phyloP scores from a whole-genome alignment of 2,797 vertebrate species.

The Sebastes wilsoni region DNA sequence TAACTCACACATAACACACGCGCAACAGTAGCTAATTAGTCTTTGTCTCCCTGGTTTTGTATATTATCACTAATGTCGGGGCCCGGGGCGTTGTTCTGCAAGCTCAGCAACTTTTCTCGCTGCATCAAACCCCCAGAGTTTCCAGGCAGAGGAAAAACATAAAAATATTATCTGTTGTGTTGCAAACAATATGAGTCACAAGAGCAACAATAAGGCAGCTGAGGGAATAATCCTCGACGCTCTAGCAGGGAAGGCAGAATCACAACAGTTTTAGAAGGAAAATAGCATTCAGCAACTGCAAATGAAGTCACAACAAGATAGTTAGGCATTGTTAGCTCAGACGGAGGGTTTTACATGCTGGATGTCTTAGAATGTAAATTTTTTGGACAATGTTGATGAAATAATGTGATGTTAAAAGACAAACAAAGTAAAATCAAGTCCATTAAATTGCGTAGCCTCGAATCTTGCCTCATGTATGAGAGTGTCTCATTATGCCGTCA shows the following conservation, averaged over 20 bases:
- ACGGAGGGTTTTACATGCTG: not conserved
- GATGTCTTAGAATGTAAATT: not conserved
- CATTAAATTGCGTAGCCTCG: not conserved
- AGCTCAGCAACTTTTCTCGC: slow-evolving; percentile 76
- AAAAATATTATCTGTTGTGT: slow-evolving; percentile 72
- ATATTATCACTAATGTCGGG: slow-evolving; percentile 72
- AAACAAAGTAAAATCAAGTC: not conserved
- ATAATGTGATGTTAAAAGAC: not conserved
- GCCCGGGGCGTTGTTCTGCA: slow-evolving; percentile 68
- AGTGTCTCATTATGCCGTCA: not conserved
- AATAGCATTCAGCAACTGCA: slow-evolving; percentile 26
- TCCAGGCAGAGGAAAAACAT: slow-evolving; percentile 66
- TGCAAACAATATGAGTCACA: slow-evolving; percentile 74
- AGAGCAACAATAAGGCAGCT: slow-evolving; percentile 49
- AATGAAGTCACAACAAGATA: slow-evolving; percentile 6
- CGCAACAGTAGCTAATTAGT: slow-evolving; percentile 73
- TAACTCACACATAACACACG: slow-evolving; percentile 12
- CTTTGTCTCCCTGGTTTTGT: slow-evolving; percentile 76
- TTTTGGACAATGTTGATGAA: not conserved
- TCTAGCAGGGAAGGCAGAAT: slow-evolving; percentile 28
- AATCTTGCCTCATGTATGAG: not conserved
- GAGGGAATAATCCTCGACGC: slow-evolving; percentile 51
- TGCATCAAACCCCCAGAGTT: slow-evolving; percentile 73
- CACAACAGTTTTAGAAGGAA: slow-evolving; percentile 32
- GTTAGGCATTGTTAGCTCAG: not conserved